These are phyloP conservation scores for Hirtodrosophila duncani DNA, from an alignment of 2,888 invertebrate genomes.

Conservation along the genomic window DNA sequence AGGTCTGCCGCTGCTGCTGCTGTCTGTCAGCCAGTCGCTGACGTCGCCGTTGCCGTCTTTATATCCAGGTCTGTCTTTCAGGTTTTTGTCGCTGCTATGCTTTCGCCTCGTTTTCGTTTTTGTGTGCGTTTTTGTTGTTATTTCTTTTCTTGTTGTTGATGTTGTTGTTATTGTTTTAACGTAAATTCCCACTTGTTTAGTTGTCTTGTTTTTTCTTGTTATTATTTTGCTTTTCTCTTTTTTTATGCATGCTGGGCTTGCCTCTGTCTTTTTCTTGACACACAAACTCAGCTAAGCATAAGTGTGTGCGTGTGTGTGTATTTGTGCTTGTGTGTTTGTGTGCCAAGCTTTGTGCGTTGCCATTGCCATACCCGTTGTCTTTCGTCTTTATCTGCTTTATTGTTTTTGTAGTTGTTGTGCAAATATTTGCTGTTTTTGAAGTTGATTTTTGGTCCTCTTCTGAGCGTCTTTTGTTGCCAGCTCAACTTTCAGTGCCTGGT, in stretches of 20 bases:
- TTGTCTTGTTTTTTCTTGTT: constrained; percentile 35
- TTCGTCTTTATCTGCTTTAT: constrained; percentile 7
- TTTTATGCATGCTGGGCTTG: constrained; percentile 35
- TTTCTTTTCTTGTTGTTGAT: constrained; percentile 34
- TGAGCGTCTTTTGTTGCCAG: constrained; percentile 61
- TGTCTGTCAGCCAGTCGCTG: constrained; percentile 15
- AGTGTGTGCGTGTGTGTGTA: constrained; percentile 2
- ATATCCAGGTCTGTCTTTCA: constrained; percentile 35
- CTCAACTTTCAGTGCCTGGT: constrained; percentile 20
- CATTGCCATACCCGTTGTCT: constrained; percentile 30
- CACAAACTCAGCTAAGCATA: constrained; percentile 15
- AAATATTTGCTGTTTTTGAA: constrained; percentile 70
- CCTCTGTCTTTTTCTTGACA: constrained; percentile 46
- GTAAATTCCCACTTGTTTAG: constrained; percentile 68
- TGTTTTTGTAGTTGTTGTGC: constrained; percentile 38
- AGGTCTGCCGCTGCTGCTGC: constrained; percentile 19
- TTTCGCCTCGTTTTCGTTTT: constrained; percentile 17
- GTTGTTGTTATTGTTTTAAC: constrained; percentile 59
- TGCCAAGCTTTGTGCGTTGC: constrained; percentile 30
- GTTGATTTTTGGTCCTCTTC: constrained; percentile 61
- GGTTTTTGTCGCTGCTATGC: constrained; percentile 14
- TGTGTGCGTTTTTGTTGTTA: constrained; percentile 13
- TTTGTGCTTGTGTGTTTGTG: constrained; percentile 16
- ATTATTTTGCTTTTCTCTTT: constrained; percentile 10
- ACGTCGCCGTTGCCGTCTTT: constrained; percentile 14